Conservation (phyloP, 2,888 invertebrate genomes). For the Athalia cordata region DNA sequence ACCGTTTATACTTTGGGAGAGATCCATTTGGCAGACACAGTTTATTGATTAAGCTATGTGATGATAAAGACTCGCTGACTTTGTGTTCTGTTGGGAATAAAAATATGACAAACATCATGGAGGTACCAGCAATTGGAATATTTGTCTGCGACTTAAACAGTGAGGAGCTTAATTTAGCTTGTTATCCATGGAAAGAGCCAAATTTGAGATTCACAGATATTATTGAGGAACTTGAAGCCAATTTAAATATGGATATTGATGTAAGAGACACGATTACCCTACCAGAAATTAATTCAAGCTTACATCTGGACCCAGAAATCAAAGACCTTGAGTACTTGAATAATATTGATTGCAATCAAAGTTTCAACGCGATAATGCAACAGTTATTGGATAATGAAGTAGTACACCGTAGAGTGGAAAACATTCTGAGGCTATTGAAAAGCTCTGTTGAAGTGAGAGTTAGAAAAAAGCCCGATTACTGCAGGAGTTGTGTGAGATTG, state of each 20-base stretch:
- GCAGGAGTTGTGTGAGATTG: conserved; percentile 76
- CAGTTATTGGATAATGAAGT: conserved; percentile 70
- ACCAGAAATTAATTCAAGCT: conserved; percentile 67
- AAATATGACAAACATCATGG: conserved; percentile 74
- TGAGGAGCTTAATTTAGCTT: conserved; percentile 65
- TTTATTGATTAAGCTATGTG: conserved; percentile 79
- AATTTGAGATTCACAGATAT: conserved; percentile 67
- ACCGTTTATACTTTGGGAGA: conserved; percentile 86
- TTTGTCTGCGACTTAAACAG: conserved; percentile 75
- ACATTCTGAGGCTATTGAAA: conserved; percentile 76
- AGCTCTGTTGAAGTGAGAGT: conserved; percentile 79
- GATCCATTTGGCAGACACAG: conserved; percentile 92
- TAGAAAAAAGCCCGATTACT: conserved; percentile 78
- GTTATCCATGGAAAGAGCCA: conserved; percentile 73
- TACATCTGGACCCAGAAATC: conserved; percentile 62
- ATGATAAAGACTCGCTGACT: conserved; percentile 57
- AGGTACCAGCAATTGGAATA: conserved; percentile 80
- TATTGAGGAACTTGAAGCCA: conserved; percentile 67
- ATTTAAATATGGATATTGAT: conserved; percentile 65
- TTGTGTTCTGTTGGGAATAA: conserved; percentile 70
- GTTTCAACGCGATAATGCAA: conserved; percentile 71
- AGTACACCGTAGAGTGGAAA: conserved; percentile 73
- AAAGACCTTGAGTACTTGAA: conserved; percentile 55
- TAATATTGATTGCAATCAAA: conserved; percentile 59
- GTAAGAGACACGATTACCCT: conserved; percentile 63